Conservation (phyloP, 2,888 invertebrate species). For the Hetaerina titia region DNA sequence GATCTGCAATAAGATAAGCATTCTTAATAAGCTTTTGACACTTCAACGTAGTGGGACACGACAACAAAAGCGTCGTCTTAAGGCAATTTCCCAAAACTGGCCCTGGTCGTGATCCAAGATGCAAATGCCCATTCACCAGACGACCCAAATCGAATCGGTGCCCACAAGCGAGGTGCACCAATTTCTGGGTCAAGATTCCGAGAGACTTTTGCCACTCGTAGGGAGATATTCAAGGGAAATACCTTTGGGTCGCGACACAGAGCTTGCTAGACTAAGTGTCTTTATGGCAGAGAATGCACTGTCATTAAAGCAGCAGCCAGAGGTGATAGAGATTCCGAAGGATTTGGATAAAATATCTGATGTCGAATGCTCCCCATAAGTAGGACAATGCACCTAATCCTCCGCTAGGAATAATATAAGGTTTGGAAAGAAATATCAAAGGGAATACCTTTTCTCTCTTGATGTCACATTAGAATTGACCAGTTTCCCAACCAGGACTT, state of each 20-base stretch:
- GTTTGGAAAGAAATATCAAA: neutral
- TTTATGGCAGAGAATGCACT: neutral
- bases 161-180: neutral
- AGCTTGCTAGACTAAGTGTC: neutral
- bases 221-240: neutral
- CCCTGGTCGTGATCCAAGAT: neutral
- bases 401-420: neutral
- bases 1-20: too few relatives aligned
- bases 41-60: neutral
- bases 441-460: neutral
- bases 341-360: neutral
- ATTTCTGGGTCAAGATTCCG: neutral
- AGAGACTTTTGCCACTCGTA: neutral
- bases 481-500: too few relatives aligned
- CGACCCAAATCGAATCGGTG: neutral
- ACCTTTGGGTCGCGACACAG: neutral
- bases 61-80: neutral
- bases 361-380: neutral
- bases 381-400: neutral
- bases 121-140: neutral
- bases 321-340: neutral
- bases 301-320: neutral
- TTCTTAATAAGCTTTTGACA: too few relatives aligned
- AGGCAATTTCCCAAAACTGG: neutral
- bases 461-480: too few relatives aligned